Evolutionary conservation across 2,888 invertebrate species (phyloP), one percentile per base, ranked within the genome.

Genomic region (Volucella bombylans): DNA sequence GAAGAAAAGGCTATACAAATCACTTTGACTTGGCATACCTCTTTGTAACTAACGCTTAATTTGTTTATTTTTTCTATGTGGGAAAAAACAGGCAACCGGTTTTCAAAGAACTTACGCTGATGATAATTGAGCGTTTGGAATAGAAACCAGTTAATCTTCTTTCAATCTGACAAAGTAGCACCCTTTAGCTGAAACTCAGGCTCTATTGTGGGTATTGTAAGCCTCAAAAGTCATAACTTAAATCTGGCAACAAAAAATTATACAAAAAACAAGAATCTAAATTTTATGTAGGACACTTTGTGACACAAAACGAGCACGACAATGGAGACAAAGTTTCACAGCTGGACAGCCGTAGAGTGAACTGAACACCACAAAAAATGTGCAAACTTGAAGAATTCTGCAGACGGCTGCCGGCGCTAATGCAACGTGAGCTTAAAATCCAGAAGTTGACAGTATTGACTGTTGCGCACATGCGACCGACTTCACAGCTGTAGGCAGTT

Each of bases 241-340:
- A 2, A 6, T 31, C 6, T 31, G 31, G 6, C 31, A 31, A 31
- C 6, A 31, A 31, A 31, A 31, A 23, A 23, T 23, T 23, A 23
- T 23, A 23, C 18, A 23, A 23, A 23, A 23, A 2, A 23, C 1
- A 23, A 23, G 0, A 31, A 31, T 31, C 31, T 31, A 64, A 64
- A 64, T 11, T 49, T 41, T 55, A 69, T 69, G 69, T 10, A 38
- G 52, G 64, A 69, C 62, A 65, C n/a, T 57, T 64, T 71, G 15
- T 61, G 59, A 82, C 52, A 65, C 31, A 41, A 54, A 52, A 62
- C 31, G 12, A 69, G 15, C 31, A 71, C 45, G 12, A 39, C 61
- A 67, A 49, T 64, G 71, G 57, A 65, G 54, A 77, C 77, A 41
- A 72, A 67, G 82, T 82, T 82, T 47, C 61, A 71, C 82, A 82